phyloP scores from a whole-genome alignment of 1,140 invertebrate genomes.

The Phymastichus coffea region DNA sequence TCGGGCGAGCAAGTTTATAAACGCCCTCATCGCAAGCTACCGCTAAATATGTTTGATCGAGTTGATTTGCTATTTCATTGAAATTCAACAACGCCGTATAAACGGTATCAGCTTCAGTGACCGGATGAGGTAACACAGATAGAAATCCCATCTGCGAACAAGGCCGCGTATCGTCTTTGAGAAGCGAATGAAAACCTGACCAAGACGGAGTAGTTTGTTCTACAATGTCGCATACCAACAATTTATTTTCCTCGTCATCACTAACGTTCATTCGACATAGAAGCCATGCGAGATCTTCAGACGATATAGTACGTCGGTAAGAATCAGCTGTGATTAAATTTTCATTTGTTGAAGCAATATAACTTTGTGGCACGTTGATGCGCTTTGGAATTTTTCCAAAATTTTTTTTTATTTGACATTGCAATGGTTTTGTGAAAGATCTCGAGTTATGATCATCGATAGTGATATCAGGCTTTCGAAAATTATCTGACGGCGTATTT shows the following conservation, averaged over 20 bases:
- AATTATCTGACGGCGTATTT: not conserved
- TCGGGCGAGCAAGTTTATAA: constrained; percentile 1
- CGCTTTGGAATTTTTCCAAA: not conserved
- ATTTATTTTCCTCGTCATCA: not conserved
- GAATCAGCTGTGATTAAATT: not conserved
- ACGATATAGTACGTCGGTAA: not conserved
- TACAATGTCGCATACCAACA: not conserved
- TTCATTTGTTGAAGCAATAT: not conserved
- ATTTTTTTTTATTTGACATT: constrained; percentile 1
- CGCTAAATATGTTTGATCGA: constrained; percentile 13
- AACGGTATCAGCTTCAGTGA: constrained; percentile 17
- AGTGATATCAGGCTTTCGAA: not conserved
- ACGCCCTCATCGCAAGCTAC: constrained; percentile 21
- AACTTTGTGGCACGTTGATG: not conserved
- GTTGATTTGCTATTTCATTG: constrained; percentile 2
- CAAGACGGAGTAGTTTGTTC: not conserved
- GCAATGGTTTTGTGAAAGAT: not conserved
- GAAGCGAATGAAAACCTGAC: constrained; percentile 11
- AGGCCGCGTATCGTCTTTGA: constrained; percentile 6
- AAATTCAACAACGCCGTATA: constrained; percentile 23
- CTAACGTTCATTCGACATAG: not conserved
- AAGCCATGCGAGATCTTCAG: constrained; percentile 15
- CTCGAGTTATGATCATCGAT: not conserved
- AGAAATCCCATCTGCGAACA: constrained; percentile 4
- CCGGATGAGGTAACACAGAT: constrained; percentile 10